Conservation (phyloP, 2,888 invertebrate species). For the Dilophus febrilis region DNA sequence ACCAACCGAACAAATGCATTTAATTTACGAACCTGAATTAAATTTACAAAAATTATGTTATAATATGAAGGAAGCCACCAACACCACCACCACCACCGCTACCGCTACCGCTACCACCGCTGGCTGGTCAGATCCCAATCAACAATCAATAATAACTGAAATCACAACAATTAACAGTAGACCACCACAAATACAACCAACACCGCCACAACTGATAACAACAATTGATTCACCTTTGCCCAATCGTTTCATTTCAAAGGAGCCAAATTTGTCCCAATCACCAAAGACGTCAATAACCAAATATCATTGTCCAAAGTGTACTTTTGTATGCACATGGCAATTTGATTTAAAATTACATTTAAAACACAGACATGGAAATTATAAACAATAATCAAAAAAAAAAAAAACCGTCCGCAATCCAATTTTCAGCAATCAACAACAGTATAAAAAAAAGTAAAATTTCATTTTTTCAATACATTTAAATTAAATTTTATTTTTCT, state of each 20-base stretch:
- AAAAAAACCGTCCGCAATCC: too few species aligned
- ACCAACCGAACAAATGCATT: too few species aligned
- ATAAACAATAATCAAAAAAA: conserved; percentile 23
- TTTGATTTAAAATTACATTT: conserved; percentile 30
- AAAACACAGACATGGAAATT: conserved; percentile 30
- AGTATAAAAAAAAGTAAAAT: too few species aligned
- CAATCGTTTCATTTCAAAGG: too few species aligned
- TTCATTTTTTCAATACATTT: too few species aligned
- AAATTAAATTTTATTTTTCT: too few species aligned
- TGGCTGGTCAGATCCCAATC: conserved; percentile 10
- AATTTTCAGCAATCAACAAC: too few species aligned
- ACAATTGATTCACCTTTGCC: too few species aligned
- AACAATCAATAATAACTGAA: too few species aligned
- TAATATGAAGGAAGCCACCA: too few species aligned
- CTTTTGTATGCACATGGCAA: conserved; percentile 29
- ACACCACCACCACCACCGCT: neutral
- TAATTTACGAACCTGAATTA: too few species aligned
- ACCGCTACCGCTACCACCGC: conserved; percentile 13
- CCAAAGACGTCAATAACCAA: conserved; percentile 19
- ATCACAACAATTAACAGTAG: conserved; percentile 23
- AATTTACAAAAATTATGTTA: too few species aligned
- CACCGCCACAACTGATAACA: conserved; percentile 7
- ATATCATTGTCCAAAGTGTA: conserved; percentile 28
- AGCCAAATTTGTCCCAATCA: neutral
- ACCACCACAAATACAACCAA: conserved; percentile 6